Evolutionary conservation across 2,888 invertebrate genomes (phyloP), one percentile per base, ranked within the genome.

Genomic region (Machimus rusticus): DNA sequence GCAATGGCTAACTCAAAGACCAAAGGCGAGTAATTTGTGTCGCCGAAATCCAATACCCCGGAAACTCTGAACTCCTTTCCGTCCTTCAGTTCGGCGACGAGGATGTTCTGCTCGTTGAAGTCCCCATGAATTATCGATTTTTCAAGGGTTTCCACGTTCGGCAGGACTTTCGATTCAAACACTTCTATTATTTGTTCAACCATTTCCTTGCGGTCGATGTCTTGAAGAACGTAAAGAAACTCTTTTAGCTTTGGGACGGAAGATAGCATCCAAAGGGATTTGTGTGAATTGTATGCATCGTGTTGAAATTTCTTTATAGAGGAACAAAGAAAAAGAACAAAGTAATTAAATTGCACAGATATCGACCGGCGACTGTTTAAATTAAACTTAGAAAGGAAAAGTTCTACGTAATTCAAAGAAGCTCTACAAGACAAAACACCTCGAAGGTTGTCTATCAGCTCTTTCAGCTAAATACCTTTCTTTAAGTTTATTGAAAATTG

Each of bases 31-130:
- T 94, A 93, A 88, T 96, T 96, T 31, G 95, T 94, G 92, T 98
- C 98, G 0, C 97, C 98, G 91, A 98, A 98, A 93, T 99, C 98
- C 16, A 99, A 94, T 82, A 98, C 93, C 0, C 96, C 97, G 1
- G 93, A 92, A 9, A 98, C 93, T 82, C 93, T 93, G 92, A 94
- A 95, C 39, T 94, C 94, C 14, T 90, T 76, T 0, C 93, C 92
- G 57, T 93, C 91, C 43, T 88, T 74, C 43, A 82, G 74, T 57
- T 89, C 88, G 0, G 92, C 91, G 0, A 96, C 95, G 5, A 98
- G 91, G 5, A 98, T 94, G 92, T 99, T 99, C 92, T 97, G 96
- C 90, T 98, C 98, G 91, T 98, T 98, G 88, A 97, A 94, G 91
- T 99, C 99, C 0, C 98, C 98, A 91, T 99, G 98, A 88, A 98